Evolutionary conservation across 2,888 invertebrate genomes (phyloP).

Genomic region (Pristionchus exspectatus): DNA sequence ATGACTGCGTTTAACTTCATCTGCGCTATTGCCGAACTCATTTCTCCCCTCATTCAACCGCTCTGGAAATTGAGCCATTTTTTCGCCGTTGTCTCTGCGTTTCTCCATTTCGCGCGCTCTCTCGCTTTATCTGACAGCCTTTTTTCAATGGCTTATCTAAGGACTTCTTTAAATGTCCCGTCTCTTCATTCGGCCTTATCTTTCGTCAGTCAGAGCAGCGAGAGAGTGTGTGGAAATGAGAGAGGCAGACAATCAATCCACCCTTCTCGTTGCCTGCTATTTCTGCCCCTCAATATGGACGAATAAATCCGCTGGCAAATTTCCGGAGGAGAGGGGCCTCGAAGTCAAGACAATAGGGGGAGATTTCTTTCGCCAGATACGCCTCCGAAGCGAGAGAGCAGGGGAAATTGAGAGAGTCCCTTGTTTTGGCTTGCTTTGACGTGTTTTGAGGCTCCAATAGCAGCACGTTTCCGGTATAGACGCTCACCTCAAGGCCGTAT

Average conservation of each 20-base stretch:
- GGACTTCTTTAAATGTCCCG: neutral
- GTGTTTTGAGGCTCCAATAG: neutral
- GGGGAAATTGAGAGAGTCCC: neutral
- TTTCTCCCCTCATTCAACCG: neutral
- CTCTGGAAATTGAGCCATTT: neutral
- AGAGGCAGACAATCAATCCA: neutral
- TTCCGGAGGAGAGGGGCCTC: neutral
- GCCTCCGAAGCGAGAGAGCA: conserved; percentile 20
- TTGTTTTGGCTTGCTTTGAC: conserved; percentile 10
- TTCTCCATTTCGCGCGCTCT: conserved; percentile 25
- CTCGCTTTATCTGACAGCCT: neutral
- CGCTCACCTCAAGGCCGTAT: neutral
- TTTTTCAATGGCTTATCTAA: neutral
- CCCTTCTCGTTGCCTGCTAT: too few species aligned
- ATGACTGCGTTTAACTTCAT: neutral
- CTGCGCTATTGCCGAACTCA: neutral
- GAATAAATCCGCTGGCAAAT: conserved; percentile 23
- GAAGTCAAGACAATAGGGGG: conserved; percentile 14
- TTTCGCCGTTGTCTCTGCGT: neutral
- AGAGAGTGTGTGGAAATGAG: too few species aligned
- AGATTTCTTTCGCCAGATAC: neutral
- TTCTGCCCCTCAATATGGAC: neutral
- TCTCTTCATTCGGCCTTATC: neutral
- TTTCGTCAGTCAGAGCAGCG: too few species aligned
- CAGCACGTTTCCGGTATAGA: neutral